These are phyloP conservation scores for Brachypalpus laphriformis DNA, from an alignment of 2,888 invertebrate species.

Conservation along the genomic window DNA sequence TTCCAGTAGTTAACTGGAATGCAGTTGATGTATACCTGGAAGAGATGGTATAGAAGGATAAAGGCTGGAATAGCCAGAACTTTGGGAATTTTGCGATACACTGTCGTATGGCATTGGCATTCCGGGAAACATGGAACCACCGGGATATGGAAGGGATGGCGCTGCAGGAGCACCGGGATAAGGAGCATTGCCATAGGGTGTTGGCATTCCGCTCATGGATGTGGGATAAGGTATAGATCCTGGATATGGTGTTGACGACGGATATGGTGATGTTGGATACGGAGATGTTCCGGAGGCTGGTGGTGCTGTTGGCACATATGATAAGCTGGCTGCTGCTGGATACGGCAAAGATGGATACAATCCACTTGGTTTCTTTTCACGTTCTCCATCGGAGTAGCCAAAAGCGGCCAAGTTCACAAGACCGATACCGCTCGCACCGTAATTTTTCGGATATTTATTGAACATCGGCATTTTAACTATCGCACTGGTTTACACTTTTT, in stretches of 20 bases:
- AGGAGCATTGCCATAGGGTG: constrained; percentile 67
- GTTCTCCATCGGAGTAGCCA: constrained; percentile 77
- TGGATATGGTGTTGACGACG: constrained; percentile 76
- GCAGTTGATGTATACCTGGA: constrained; percentile 61
- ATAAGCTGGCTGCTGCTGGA: constrained; percentile 76
- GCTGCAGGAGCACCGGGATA: constrained; percentile 52
- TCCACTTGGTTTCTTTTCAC: constrained; percentile 76
- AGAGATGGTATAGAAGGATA: constrained; percentile 76
- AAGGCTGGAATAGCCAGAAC: constrained; percentile 69
- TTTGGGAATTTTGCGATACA: constrained; percentile 62
- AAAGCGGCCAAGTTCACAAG: constrained; percentile 81
- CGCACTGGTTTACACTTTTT: constrained; percentile 4
- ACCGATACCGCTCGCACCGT: constrained; percentile 81
- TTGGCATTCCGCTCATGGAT: constrained; percentile 70
- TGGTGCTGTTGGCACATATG: constrained; percentile 70
- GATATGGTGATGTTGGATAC: constrained; percentile 72
- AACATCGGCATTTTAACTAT: constrained; percentile 53
- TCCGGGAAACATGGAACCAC: constrained; percentile 74
- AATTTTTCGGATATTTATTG: constrained; percentile 80
- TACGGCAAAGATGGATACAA: constrained; percentile 80
- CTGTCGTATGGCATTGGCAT: constrained; percentile 79
- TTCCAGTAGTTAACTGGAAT: background rate
- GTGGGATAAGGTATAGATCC: constrained; percentile 50
- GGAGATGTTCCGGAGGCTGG: constrained; percentile 64
- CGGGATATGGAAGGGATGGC: constrained; percentile 78